A percentile compares a stretch with the other conserved stretches of the same genome.
These are phyloP conservation scores for Nephrotoma guestfalica DNA, from an alignment of 2,888 invertebrate genomes.

Conservation along the genomic window DNA sequence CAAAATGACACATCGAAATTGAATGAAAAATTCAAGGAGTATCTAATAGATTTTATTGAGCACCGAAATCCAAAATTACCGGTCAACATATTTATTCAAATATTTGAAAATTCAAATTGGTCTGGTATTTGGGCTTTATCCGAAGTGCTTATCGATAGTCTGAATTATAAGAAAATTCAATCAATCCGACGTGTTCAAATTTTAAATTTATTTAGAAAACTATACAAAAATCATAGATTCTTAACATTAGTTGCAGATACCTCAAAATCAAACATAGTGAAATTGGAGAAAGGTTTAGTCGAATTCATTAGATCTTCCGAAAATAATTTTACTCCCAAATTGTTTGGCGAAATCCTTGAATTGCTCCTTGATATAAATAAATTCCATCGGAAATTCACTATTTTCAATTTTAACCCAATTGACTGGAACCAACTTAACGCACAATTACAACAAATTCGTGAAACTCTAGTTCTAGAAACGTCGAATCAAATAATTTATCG, in stretches of 20 bases:
- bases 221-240: slow-evolving; percentile 39
- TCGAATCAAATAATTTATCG: background rate
- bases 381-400: background rate
- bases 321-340: background rate
- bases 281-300: slow-evolving; percentile 16
- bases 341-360: background rate
- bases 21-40: slow-evolving; percentile 16
- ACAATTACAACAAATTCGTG: background rate
- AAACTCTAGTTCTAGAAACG: background rate
- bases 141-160: slow-evolving; percentile 40
- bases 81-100: slow-evolving; percentile 46
- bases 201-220: slow-evolving; percentile 45
- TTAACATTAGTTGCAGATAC: slow-evolving; percentile 15
- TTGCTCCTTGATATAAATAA: background rate
- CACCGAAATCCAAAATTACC: slow-evolving; percentile 35
- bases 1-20: background rate
- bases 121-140: slow-evolving; percentile 44
- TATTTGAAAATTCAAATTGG: slow-evolving; percentile 47
- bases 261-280: slow-evolving; percentile 15
- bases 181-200: slow-evolving; percentile 53
- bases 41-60: slow-evolving; percentile 21
- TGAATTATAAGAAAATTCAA: slow-evolving; percentile 39
- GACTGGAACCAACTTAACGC: background rate
- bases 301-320: background rate
- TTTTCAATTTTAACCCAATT: background rate